Evolutionary conservation across 92 coral and sea anemone species (phyloP).

Genomic region (Epizoanthus rinbou): DNA sequence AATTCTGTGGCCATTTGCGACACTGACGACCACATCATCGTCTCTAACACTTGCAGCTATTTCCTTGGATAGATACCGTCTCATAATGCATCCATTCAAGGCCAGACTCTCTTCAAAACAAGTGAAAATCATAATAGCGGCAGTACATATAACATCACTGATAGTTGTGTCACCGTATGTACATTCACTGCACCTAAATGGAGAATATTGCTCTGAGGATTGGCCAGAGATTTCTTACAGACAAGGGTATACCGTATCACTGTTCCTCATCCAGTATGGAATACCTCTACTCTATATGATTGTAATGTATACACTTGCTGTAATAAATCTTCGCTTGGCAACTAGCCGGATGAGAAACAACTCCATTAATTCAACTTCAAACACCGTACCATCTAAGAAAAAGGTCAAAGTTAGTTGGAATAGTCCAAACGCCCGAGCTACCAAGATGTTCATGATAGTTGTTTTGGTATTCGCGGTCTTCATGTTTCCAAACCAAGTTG

Average conservation of each 20-base stretch:
- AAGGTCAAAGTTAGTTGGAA: conserved; percentile 38
- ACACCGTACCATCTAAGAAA: not conserved
- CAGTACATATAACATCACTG: conserved; percentile 59
- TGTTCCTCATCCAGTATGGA: conserved; percentile 85
- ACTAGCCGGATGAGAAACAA: conserved; percentile 55
- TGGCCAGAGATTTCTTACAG: conserved; percentile 77
- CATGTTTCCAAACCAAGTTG: conserved; percentile 91
- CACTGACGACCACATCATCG: conserved; percentile 81
- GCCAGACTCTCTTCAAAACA: conserved; percentile 72
- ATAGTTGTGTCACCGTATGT: conserved; percentile 72
- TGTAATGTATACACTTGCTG: conserved; percentile 82
- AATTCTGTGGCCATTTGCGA: conserved; percentile 83
- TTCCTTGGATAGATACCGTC: conserved; percentile 87
- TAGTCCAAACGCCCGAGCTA: conserved; percentile 84
- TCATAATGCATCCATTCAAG: conserved; percentile 91
- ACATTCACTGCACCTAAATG: conserved; percentile 55
- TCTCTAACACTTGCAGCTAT: conserved; percentile 90
- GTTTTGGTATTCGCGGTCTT: conserved; percentile 89
- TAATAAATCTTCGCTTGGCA: conserved; percentile 66
- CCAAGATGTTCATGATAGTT: conserved; percentile 91
- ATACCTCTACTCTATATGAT: conserved; percentile 78
- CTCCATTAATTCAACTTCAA: conserved; percentile 26
- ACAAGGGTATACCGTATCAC: conserved; percentile 71
- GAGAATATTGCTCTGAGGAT: conserved; percentile 67
- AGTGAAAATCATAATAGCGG: conserved; percentile 54